phyloP scores from a whole-genome alignment of 1,140 invertebrate genomes.

The Agrypnia vestita region DNA sequence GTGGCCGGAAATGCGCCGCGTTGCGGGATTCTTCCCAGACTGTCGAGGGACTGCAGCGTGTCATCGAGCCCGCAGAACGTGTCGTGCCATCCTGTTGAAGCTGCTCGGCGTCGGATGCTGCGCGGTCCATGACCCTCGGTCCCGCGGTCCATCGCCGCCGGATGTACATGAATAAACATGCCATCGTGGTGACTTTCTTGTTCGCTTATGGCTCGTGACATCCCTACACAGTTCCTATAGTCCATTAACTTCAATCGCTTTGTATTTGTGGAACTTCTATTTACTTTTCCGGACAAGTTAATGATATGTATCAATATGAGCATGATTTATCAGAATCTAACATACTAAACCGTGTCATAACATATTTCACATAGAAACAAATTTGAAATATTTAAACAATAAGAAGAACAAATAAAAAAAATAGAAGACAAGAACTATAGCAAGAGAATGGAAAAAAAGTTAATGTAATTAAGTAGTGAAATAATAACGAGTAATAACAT shows the following conservation, averaged over 20 bases:
- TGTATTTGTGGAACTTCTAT: background rate
- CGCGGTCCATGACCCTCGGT: constrained; percentile 40
- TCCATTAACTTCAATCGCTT: constrained; percentile 2
- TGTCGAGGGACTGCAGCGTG: background rate
- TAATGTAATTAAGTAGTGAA: too few species aligned
- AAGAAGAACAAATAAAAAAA: too few species aligned
- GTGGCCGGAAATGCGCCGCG: background rate
- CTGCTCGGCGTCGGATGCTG: constrained; percentile 36
- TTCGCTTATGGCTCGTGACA: constrained; percentile 26
- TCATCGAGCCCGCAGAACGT: constrained; percentile 17
- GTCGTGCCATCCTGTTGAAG: constrained; percentile 10
- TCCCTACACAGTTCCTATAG: background rate
- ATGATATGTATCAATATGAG: too few species aligned
- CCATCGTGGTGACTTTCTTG: constrained; percentile 4
- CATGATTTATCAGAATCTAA: too few species aligned
- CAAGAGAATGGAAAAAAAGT: too few species aligned
- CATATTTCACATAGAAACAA: too few species aligned
- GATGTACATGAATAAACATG: background rate
- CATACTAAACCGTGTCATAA: too few species aligned
- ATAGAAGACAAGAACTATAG: too few species aligned
- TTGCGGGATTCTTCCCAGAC: constrained; percentile 8
- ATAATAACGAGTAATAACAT: too few species aligned
- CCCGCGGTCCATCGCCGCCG: background rate
- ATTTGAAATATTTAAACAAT: too few species aligned
- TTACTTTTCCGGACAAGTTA: too few species aligned